Conservation (phyloP, 1,140 invertebrate genomes). For the Drosophila insularis region DNA sequence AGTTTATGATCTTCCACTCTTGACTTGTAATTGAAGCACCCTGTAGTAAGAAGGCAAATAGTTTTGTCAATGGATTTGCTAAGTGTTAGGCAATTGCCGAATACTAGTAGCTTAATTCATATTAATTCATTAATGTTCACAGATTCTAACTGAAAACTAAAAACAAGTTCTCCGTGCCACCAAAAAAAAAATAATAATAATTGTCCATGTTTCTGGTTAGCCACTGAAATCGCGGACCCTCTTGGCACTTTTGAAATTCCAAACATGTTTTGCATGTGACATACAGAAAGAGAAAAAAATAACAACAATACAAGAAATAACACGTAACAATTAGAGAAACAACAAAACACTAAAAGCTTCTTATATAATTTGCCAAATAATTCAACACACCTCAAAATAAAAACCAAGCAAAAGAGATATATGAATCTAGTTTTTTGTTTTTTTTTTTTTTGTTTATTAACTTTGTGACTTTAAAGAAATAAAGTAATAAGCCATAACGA, state of each 20-base stretch:
- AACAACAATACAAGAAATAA: constrained; percentile 7
- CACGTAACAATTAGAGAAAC: constrained; percentile 69
- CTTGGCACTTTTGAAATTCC: constrained; percentile 32
- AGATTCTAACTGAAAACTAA: not conserved
- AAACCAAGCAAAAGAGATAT: not conserved
- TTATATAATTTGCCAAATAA: constrained; percentile 69
- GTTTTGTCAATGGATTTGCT: not conserved
- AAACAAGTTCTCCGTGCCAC: not conserved
- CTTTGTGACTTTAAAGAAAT: constrained; percentile 34
- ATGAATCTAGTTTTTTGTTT: constrained; percentile 50
- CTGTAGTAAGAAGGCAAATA: not conserved
- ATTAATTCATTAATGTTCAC: constrained; percentile 3
- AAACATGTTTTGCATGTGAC: constrained; percentile 28
- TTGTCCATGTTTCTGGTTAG: not conserved
- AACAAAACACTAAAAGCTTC: constrained; percentile 66
- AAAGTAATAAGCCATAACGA: constrained; percentile 47
- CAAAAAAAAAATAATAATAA: not conserved
- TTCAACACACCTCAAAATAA: constrained; percentile 55
- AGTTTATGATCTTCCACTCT: too few relatives aligned
- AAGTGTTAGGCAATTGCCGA: not conserved
- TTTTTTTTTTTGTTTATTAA: constrained; percentile 12
- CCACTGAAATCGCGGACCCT: not conserved
- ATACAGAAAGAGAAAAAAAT: constrained; percentile 30
- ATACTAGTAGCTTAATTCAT: not conserved
- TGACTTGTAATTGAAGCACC: not conserved